Percentiles rank a stretch among this genome's conserved stretches.
phyloP scores from a whole-genome alignment of 2,888 invertebrate species.

The Drosophila stalkeri region DNA sequence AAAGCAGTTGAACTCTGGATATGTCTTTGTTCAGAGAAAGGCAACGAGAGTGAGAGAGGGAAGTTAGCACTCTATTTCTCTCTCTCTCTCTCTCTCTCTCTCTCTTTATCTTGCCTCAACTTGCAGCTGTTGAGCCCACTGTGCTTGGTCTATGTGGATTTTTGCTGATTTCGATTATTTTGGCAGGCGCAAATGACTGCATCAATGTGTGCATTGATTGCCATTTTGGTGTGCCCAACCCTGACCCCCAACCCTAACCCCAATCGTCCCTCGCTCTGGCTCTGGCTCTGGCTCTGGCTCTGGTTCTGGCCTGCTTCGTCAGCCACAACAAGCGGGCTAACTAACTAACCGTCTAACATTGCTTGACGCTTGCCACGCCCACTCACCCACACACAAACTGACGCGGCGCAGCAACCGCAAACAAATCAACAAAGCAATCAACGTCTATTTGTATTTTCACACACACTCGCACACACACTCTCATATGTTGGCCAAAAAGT shows the following conservation, averaged over 20 bases:
- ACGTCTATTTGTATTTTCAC: slow-evolving; percentile 79
- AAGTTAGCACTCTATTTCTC: background rate
- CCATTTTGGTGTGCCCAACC: slow-evolving; percentile 53
- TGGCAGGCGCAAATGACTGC: slow-evolving; percentile 66
- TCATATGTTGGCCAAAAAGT: slow-evolving; percentile 61
- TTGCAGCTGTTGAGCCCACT: background rate
- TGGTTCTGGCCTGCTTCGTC: background rate
- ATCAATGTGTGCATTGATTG: slow-evolving; percentile 78
- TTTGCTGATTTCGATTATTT: slow-evolving; percentile 70
- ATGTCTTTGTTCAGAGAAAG: too few species aligned
- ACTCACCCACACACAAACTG: slow-evolving; percentile 20
- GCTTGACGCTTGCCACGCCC: slow-evolving; percentile 43
- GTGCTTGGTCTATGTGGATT: slow-evolving; percentile 21
- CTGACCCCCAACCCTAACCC: background rate
- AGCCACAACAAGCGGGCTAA: slow-evolving; percentile 40
- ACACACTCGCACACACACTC: slow-evolving; percentile 37
- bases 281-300: background rate
- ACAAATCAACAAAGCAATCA: slow-evolving; percentile 82
- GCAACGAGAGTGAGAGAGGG: too few species aligned
- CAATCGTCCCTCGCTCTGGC: background rate
- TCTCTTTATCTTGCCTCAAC: background rate
- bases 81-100: too few species aligned
- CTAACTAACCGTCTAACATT: slow-evolving; percentile 79
- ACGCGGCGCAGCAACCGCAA: slow-evolving; percentile 73
- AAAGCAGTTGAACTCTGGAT: too few species aligned